Conservation (phyloP, 2,113 vertebrate species). For the Nestor notabilis region DNA sequence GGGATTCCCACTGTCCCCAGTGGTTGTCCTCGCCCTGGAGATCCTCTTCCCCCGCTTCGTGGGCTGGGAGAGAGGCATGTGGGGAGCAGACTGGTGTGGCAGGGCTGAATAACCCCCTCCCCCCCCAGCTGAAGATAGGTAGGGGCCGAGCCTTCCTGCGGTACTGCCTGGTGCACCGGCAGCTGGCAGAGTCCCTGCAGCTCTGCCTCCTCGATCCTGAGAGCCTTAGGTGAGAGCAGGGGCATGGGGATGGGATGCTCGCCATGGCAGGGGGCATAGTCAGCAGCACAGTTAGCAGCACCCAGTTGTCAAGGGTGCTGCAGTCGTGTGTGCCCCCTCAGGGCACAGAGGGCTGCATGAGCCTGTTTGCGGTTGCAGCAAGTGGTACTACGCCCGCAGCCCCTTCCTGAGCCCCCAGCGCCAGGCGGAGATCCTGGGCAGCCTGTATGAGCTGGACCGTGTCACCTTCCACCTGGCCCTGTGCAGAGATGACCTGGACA, state of each 20-base stretch:
- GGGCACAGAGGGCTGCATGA: rapidly evolving
- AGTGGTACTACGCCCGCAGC: constrained; percentile 78
- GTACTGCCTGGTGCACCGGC: constrained; percentile 73
- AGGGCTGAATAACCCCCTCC: neutral
- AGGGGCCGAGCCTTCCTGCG: constrained; percentile 79
- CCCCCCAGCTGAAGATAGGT: constrained; percentile 75
- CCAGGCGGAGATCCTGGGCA: constrained; percentile 65
- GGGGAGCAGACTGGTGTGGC: rapidly evolving
- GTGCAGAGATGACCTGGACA: constrained; percentile 67
- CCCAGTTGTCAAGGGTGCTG: neutral
- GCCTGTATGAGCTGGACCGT: constrained; percentile 71
- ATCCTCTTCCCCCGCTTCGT: neutral
- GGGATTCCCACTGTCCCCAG: neutral
- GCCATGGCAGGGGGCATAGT: rapidly evolving
- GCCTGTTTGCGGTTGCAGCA: constrained; percentile 30
- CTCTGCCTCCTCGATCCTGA: constrained; percentile 73
- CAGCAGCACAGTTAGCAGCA: neutral
- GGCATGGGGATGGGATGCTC: rapidly evolving
- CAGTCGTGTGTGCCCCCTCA: rapidly evolving
- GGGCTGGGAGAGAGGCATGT: rapidly evolving
- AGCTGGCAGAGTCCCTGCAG: constrained; percentile 78
- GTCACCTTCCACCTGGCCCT: constrained; percentile 73
- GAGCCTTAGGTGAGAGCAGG: constrained; percentile 62
- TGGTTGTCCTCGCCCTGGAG: neutral
- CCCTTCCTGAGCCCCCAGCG: constrained; percentile 67